Evolutionary conservation across 2,888 invertebrate species (phyloP), one percentile per base, ranked within the genome.

Genomic region (Dascillus cervinus): DNA sequence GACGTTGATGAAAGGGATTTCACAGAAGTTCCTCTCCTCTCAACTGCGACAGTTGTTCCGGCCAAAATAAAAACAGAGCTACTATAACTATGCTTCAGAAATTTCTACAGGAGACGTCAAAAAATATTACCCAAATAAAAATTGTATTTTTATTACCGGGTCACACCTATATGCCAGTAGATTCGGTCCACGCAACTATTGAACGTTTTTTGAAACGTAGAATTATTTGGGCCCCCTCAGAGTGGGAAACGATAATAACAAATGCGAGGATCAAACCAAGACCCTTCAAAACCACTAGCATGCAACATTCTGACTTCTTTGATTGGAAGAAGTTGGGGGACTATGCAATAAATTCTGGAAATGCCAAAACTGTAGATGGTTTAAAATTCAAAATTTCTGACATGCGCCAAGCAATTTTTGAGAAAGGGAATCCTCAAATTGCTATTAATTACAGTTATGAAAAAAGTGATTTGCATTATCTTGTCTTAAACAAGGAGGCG

Each of bases 201-300:
- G 50, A 50, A 25, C 23, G 37, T 14, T 30, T 29, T 32, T 37
- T 41, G 4, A 31, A 14, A 32, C 44, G 39, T 30, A 32, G 39
- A 13, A 44, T 39, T 23, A 41, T 50, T 10, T 47, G 43, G 44
- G 41, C 36, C 13, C 47, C 49, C 11, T 46, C 46, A 1, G 46
- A 52, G 34, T 51, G 52, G 50, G 30, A 39, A 19, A 41, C 37
- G 11, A 37, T 43, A 20, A 37, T 47, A 3, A 19, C 31, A 11
- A 35, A 28, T 21, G 43, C 48, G n/a, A 29, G 47, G 29, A 46
- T 41, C 32, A 29, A 30, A 14, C 31, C 19, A 3, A 25, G 17
- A 4, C 8, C 17, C 17, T 8, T 17, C 4, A 4, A 17, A 17
- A 17, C n/a, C n/a, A n/a, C n/a, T n/a, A n/a, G n/a, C n/a, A n/a